These are phyloP conservation scores for Drosophila lini DNA, from an alignment of 1,140 invertebrate genomes.

Conservation along the genomic window DNA sequence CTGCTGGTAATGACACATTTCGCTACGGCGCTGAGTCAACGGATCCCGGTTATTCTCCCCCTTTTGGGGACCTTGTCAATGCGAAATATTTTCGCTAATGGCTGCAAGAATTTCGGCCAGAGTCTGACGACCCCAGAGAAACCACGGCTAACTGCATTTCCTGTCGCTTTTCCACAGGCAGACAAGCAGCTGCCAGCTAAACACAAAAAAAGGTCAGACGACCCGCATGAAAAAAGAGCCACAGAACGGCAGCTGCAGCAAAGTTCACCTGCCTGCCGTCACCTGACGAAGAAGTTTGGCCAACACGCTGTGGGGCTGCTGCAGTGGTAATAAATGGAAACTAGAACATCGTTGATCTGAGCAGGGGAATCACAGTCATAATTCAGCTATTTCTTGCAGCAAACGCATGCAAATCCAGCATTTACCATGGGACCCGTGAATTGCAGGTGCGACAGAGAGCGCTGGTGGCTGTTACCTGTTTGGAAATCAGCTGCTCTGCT, in stretches of 20 bases:
- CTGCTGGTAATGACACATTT: slow-evolving; percentile 46
- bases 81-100: slow-evolving; percentile 51
- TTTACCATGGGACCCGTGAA: slow-evolving; percentile 17
- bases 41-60: slow-evolving; percentile 13
- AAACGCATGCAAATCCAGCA: slow-evolving; percentile 49
- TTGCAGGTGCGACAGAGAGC: slow-evolving; percentile 22
- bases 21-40: slow-evolving; percentile 24
- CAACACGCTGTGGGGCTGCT: slow-evolving; percentile 8
- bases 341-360: slow-evolving; percentile 42
- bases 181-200: slow-evolving; percentile 42
- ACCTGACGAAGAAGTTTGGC: slow-evolving; percentile 25
- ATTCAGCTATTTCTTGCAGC: slow-evolving; percentile 31
- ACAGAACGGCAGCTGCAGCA: slow-evolving; percentile 24
- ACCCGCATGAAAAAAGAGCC: slow-evolving; percentile 32
- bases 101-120: slow-evolving; percentile 21
- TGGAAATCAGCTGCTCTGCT: slow-evolving; percentile 56
- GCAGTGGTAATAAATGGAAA: slow-evolving; percentile 8
- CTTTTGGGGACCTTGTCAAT: slow-evolving; percentile 53
- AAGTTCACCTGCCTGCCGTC: slow-evolving; percentile 48
- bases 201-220: slow-evolving; percentile 42
- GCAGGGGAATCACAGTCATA: slow-evolving; percentile 32
- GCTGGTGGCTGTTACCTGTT: slow-evolving; percentile 48
- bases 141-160: slow-evolving; percentile 48
- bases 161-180: slow-evolving; percentile 36
- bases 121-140: slow-evolving; percentile 48